Evolutionary conservation across 2,113 vertebrate genomes (phyloP).

Genomic region (Oncorhynchus kisutch): DNA sequence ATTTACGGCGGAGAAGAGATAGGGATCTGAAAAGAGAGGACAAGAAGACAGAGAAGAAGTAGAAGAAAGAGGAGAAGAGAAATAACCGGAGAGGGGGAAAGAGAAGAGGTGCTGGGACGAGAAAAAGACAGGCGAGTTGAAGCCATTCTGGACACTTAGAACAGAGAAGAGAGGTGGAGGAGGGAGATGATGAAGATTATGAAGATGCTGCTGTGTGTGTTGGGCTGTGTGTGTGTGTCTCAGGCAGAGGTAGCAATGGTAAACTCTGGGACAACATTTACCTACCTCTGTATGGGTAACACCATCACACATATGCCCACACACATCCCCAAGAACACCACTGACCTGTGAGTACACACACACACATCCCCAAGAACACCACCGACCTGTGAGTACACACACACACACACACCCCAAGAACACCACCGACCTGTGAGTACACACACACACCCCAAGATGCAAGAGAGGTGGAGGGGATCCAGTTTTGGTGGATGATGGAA

Average conservation of each 20-base stretch:
- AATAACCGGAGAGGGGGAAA: not conserved
- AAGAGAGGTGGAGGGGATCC: not conserved
- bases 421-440: constrained; percentile 65
- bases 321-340: constrained; percentile 53
- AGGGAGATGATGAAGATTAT: constrained; percentile 2
- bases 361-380: constrained; percentile 12
- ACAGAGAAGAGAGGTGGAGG: not conserved
- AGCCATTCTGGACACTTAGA: not conserved
- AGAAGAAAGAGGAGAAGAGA: not conserved
- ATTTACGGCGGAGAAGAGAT: not conserved
- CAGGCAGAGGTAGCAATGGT: constrained; percentile 23
- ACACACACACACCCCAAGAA: constrained; percentile 9
- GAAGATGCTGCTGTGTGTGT: constrained; percentile 14
- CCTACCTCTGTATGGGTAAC: constrained; percentile 26
- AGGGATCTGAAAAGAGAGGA: not conserved
- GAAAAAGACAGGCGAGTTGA: not conserved
- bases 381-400: constrained; percentile 62
- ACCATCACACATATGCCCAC: constrained; percentile 44
- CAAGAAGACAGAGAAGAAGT: not conserved
- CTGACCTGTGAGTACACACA: constrained; percentile 65
- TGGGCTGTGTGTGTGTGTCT: not conserved
- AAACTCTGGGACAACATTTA: not conserved
- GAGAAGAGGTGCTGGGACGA: not conserved
- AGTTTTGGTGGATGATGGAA: too few species aligned
- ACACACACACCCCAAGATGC: not conserved